Percentiles rank a stretch among this genome's conserved stretches.
Conservation (phyloP, 2,113 vertebrate genomes). For the Siniperca chuatsi region DNA sequence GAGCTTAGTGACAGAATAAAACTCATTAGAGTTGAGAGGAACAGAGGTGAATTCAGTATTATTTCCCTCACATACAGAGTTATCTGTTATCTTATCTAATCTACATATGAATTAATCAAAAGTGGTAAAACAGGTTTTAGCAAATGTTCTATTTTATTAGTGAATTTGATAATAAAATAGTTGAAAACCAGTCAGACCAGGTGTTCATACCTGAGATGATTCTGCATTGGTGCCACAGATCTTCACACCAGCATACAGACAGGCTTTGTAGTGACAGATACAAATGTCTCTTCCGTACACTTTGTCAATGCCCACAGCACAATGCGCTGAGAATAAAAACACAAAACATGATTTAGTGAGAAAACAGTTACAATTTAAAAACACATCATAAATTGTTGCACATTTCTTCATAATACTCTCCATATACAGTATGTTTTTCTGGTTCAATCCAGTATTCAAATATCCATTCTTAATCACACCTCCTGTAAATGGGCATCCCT, state of each 20-base stretch:
- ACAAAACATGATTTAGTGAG: neutral
- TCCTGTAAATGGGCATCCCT: neutral
- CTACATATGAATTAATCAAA: too few species aligned
- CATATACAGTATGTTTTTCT: too few species aligned
- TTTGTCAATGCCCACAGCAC: conserved; percentile 4
- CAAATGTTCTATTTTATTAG: neutral
- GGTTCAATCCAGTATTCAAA: too few species aligned
- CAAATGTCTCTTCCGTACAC: neutral
- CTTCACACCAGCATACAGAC: neutral
- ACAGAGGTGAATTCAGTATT: too few species aligned
- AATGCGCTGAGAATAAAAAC: neutral
- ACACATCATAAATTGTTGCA: neutral
- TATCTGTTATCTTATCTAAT: too few species aligned
- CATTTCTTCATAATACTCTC: too few species aligned
- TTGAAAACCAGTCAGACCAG: neutral
- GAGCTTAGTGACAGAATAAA: too few species aligned
- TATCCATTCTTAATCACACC: neutral
- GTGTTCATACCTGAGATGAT: neutral
- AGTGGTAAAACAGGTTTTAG: too few species aligned
- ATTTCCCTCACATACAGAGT: too few species aligned
- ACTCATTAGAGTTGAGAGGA: too few species aligned
- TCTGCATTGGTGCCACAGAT: neutral
- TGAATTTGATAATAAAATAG: neutral
- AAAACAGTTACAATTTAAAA: neutral
- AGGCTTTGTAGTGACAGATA: neutral